Evolutionary conservation across 2,113 vertebrate species (phyloP), one percentile per base, ranked within the genome.

Genomic region (Lucifuga dentata): DNA sequence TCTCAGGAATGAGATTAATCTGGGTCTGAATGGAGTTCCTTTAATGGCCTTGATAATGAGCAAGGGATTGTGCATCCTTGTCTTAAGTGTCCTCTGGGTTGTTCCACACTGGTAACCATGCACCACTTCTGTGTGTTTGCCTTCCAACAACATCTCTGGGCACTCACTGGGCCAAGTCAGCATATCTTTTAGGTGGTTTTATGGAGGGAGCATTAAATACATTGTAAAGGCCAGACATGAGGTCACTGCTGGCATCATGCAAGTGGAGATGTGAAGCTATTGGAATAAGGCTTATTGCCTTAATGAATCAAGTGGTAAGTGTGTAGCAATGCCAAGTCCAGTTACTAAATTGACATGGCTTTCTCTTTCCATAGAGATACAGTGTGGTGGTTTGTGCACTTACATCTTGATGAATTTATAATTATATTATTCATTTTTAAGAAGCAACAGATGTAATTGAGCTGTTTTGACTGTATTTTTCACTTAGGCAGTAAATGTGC

Each of bases 1-100:
- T 71, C 73, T 81, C 62, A 68, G 87, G 86, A 86, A 90, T 86
- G 85, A 92, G 86, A 92, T 92, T 91, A 92, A 92, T 91, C 90
- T 80, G 69, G 67, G 56, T 73, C 76, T 90, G 91, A 91, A 91
- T 84, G 67, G 78, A 86, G 77, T 60, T 78, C 49, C 67, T 77
- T 77, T 92, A 92, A 91, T 89, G 86, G 80, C 52, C 44, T 53
- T 9, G 65, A 66, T 90, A 91, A 92, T 91, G 87, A 92, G 86
- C 70, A 73, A 58, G 69, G 83, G 84, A 84, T 84, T 58, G 60
- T 53, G 58, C 44, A 65, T 69, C 63, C 85, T 87, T 80, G 50
- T 78, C 81, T 81, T 58, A 74, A 73, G 76, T 73, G 67, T 86
- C 84, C 83, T 85, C 76, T 39, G 35, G 66, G 76, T 81, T 70